Percentiles rank a stretch among this genome's conserved stretches.
Evolutionary conservation across 2,888 invertebrate species (phyloP).

Genomic region (Alviniconcha strummeri): DNA sequence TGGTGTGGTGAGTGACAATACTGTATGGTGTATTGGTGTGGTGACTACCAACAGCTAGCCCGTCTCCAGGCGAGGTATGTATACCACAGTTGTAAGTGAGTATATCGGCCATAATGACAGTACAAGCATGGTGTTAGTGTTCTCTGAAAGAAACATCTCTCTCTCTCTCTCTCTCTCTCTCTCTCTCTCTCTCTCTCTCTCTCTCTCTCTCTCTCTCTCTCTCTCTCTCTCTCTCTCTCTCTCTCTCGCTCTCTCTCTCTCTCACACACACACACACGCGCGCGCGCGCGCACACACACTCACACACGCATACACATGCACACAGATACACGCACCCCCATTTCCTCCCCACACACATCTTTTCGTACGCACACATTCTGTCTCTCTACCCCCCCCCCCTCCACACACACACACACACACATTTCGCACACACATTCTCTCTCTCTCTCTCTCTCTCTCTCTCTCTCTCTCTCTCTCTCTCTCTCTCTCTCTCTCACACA

Average conservation of each 20-base stretch:
- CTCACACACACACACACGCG: neutral
- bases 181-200: slow-evolving; percentile 18
- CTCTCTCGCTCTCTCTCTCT: slow-evolving; percentile 8
- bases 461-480: no score
- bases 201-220: neutral
- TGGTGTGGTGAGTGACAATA: neutral
- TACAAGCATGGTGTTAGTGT: no score
- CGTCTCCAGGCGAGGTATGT: no score
- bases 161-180: slow-evolving; percentile 11
- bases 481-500: neutral
- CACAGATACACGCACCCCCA: neutral
- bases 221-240: slow-evolving; percentile 19
- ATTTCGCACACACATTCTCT: no score
- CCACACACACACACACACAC: no score
- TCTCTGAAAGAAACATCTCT: neutral
- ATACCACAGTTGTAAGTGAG: no score
- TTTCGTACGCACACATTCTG: no score
- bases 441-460: no score
- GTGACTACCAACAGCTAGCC: no score
- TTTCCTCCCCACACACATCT: no score
- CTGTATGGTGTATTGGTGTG: neutral
- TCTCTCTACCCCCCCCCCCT: no score
- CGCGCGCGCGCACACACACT: neutral
- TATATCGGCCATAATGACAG: no score
- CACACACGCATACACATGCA: neutral